A percentile compares a stretch with the other conserved stretches of the same genome.
Evolutionary conservation across 2,888 invertebrate species (phyloP).

Genomic region (Eristalinus sepulchralis): DNA sequence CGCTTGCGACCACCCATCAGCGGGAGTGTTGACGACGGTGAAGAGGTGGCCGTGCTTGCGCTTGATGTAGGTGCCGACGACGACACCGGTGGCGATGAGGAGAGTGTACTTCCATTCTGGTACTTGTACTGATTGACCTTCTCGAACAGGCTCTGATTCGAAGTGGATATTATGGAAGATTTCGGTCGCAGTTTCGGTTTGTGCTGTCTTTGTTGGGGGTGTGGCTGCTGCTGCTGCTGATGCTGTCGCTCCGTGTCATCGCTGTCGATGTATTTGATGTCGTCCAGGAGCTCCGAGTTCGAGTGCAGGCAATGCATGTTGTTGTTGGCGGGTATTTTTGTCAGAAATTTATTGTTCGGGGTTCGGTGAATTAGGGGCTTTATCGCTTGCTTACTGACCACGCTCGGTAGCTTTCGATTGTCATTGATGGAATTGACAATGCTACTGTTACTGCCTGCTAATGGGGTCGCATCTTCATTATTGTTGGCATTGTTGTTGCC

Average conservation of each 20-base stretch:
- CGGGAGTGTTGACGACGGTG: conserved; percentile 48
- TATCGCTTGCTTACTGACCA: conserved; percentile 35
- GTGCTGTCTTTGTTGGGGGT: conserved; percentile 66
- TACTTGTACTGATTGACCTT: conserved; percentile 77
- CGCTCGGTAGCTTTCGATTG: conserved; percentile 68
- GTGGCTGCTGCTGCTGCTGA: conserved; percentile 65
- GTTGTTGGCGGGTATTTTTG: conserved; percentile 64
- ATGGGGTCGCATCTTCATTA: conserved; percentile 59
- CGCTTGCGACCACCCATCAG: conserved; percentile 65
- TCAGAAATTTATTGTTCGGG: conserved; percentile 52
- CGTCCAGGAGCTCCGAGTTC: conserved; percentile 68
- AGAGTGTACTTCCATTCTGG: conserved; percentile 73
- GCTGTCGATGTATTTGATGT: conserved; percentile 73
- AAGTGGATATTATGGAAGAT: conserved; percentile 73
- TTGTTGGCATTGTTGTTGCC: conserved; percentile 45
- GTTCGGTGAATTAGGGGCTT: conserved; percentile 72
- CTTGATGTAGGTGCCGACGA: conserved; percentile 60
- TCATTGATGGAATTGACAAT: conserved; percentile 72
- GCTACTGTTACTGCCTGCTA: conserved; percentile 50
- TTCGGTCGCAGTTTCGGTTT: conserved; percentile 69
- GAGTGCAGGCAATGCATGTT: conserved; percentile 70
- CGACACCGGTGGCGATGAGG: conserved; percentile 62
- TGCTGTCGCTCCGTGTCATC: conserved; percentile 72
- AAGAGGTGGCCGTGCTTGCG: conserved; percentile 59
- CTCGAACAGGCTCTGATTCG: conserved; percentile 74